Evolutionary conservation across 2,113 vertebrate genomes (phyloP).

Genomic region (Ellobius talpinus): DNA sequence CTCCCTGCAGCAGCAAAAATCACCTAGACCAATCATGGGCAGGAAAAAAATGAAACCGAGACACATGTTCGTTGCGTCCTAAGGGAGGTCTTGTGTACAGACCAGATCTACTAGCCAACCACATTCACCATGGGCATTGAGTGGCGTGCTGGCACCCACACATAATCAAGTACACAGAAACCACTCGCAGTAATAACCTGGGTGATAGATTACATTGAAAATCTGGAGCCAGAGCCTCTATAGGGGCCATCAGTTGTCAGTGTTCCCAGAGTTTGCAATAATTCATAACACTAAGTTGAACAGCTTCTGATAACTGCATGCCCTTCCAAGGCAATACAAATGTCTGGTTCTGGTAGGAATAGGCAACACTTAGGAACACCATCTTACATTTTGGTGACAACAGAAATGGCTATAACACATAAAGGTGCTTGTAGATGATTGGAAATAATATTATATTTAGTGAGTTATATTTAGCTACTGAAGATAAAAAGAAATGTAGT

Average conservation of each 20-base stretch:
- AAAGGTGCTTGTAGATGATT: slow-evolving; percentile 45
- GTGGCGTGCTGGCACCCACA: slow-evolving; percentile 15
- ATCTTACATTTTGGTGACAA: slow-evolving; percentile 39
- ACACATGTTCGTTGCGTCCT: slow-evolving; percentile 46
- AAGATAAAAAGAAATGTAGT: background rate
- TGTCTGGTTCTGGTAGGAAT: background rate
- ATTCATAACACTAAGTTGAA: slow-evolving; percentile 51
- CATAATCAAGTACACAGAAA: slow-evolving; percentile 39
- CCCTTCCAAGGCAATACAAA: slow-evolving; percentile 12
- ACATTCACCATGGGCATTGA: slow-evolving; percentile 16
- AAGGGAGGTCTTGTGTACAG: slow-evolving; percentile 42
- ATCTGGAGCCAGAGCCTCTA: slow-evolving; percentile 51
- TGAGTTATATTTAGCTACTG: background rate
- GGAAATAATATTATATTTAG: slow-evolving; percentile 13
- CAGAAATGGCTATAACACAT: background rate
- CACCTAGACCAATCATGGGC: slow-evolving; percentile 83
- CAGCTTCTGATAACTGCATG: slow-evolving; percentile 51
- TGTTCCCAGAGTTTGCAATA: slow-evolving; percentile 53
- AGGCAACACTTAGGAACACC: background rate
- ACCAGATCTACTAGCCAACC: slow-evolving; percentile 44
- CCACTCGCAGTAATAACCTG: background rate
- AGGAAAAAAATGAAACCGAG: slow-evolving; percentile 79
- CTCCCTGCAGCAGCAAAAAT: slow-evolving; percentile 80
- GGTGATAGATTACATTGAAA: slow-evolving; percentile 34
- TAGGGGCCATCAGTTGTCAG: slow-evolving; percentile 44